Evolutionary conservation across 2,797 vertebrate species (phyloP).

Genomic region (Alcedo quadribrachys): DNA sequence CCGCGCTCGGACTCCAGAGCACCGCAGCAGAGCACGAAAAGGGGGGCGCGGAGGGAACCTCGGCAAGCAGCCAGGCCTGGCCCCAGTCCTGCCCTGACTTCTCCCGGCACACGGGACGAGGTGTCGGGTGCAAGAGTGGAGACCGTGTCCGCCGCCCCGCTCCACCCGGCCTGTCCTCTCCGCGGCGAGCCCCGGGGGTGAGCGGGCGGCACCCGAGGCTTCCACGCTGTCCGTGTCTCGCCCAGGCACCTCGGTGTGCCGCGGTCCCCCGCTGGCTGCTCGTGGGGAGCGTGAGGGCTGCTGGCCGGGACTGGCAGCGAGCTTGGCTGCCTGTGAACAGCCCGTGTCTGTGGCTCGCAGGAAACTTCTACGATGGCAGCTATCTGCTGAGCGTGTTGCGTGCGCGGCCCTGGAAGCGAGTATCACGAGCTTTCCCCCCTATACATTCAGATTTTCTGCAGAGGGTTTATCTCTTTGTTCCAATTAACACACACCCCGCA

Average conservation of each 20-base stretch:
- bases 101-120: fast-evolving
- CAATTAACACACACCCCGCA: not conserved
- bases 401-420: not conserved
- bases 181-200: not conserved
- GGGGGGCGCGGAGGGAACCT: not conserved
- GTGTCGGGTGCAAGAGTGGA: not conserved
- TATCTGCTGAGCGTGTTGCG: not conserved
- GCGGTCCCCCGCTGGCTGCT: not conserved
- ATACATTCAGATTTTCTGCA: not conserved
- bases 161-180: not conserved
- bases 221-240: not conserved
- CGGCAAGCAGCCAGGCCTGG: not conserved
- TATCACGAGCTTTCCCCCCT: fast-evolving
- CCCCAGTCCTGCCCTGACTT: not conserved
- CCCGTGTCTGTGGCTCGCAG: not conserved
- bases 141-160: too few relatives aligned
- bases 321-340: not conserved
- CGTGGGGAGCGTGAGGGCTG: not conserved
- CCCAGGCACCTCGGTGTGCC: not conserved
- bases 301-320: not conserved
- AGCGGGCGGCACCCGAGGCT: not conserved
- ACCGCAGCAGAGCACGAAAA: not conserved
- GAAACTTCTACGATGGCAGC: not conserved
- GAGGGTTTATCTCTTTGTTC: not conserved
- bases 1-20: not conserved